phyloP scores from a whole-genome alignment of 2,888 invertebrate species.

The Helleia helle region DNA sequence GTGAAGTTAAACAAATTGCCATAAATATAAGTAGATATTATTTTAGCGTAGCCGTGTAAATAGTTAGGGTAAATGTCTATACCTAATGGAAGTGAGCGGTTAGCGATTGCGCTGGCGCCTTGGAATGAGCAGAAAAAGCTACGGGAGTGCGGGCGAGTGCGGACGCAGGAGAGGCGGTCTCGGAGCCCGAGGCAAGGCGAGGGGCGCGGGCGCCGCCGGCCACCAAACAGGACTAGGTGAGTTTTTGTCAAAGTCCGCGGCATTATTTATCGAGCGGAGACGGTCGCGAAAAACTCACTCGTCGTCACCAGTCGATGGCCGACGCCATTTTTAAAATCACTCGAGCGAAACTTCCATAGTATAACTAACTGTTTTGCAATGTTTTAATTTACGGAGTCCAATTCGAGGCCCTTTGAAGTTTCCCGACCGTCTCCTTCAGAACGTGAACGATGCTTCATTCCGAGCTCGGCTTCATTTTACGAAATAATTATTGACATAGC shows the following conservation, averaged over 20 bases:
- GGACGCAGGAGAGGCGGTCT: conserved; percentile 25
- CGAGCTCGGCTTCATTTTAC: conserved; percentile 3
- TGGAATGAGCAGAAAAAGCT: conserved; percentile 66
- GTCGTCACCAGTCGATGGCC: conserved; percentile 51
- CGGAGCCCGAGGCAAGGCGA: conserved; percentile 24
- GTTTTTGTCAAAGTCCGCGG: conserved; percentile 72
- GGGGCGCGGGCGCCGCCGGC: conserved; percentile 59
- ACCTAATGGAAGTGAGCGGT: conserved; percentile 56
- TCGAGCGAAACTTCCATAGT: conserved; percentile 52
- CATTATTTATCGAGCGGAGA: conserved; percentile 74
- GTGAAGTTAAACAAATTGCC: conserved; percentile 74
- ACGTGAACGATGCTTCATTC: conserved; percentile 17
- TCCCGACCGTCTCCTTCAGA: conserved; percentile 50
- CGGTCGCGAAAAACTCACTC: conserved; percentile 70
- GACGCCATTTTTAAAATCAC: conserved; percentile 67
- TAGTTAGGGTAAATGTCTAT: conserved; percentile 54
- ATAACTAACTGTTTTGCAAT: conserved; percentile 59
- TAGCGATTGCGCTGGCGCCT: conserved; percentile 56
- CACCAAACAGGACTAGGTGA: conserved; percentile 70
- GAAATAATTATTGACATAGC: conserved; percentile 8
- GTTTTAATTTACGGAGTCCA: conserved; percentile 60
- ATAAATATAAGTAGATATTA: conserved; percentile 73
- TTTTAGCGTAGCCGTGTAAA: conserved; percentile 68
- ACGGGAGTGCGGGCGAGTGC: conserved; percentile 33
- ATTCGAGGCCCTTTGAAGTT: conserved; percentile 43